Base-by-base conservation (phyloP, 2,888 invertebrate species). In the Euplagia quadripunctaria region DNA sequence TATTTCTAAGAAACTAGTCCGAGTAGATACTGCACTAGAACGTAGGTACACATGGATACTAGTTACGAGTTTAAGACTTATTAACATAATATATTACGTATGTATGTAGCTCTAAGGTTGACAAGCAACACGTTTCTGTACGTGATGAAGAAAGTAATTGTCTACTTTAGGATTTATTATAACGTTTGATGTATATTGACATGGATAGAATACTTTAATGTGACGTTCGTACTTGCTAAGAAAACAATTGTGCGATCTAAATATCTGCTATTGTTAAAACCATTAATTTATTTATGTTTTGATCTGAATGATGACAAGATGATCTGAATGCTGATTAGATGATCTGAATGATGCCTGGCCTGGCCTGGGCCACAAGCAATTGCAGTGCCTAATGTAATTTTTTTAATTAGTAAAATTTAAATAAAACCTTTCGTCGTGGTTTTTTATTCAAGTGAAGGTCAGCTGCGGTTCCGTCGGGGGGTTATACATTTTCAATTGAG, bases 71-170 rank as follows among this genome's bases (percentile, higher is more conserved):
- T 17, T 46, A 65, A 9, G 9, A 20, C 52, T 43, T 55, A 8
- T 41, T 66, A 58, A 46, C 55, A 12, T 7, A 20, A 14, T 65
- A 20, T 46, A 20, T 20, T 58, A 46, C 43, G 9, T 46, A 70
- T 41, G 42, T 63, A 41, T 68, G 31, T n/a, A 41, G 72, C 83
- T 58, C 20, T 20, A 85, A 86, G 85, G 85, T 85, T 84, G 81
- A 79, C 79, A 77, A 75, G 76, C 76, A 70, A 70, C 77, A 78
- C 74, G 76, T 73, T 75, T 73, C 72, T 61, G 75, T 75, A 85
- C 83, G 86, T 87, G 86, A 81, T 77, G 51, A 85, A 87, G 84
- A 87, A 87, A 87, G 84, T 80, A 81, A 82, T 71, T 80, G 69
- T 68, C 79, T 72, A 71, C 74, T 84, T 82, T 75, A 68, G 64